Evolutionary conservation across 1,140 invertebrate genomes (phyloP).

Genomic region (Eulimnadia texana): DNA sequence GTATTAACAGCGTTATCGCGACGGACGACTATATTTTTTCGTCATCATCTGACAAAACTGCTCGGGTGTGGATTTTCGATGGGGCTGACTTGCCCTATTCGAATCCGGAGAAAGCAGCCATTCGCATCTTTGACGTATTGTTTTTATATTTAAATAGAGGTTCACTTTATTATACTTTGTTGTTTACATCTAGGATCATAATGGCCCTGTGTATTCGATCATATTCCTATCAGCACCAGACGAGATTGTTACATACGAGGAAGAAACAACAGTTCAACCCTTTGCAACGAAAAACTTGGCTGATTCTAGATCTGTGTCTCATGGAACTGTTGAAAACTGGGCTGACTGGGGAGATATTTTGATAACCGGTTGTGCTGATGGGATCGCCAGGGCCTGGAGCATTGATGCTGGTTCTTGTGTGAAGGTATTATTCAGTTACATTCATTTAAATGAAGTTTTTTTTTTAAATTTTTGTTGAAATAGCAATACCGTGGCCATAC

Average conservation of each 20-base stretch:
- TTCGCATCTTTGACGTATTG: constrained; percentile 23
- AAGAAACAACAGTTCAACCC: constrained; percentile 19
- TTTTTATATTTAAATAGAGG: too few species aligned
- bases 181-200: constrained; percentile 38
- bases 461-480: not conserved
- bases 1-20: constrained; percentile 36
- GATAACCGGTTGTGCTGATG: constrained; percentile 37
- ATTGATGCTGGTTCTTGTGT: constrained; percentile 33
- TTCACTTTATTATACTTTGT: too few species aligned
- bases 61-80: constrained; percentile 38
- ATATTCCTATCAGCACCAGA: constrained; percentile 35
- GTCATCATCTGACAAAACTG: constrained; percentile 37
- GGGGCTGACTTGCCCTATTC: constrained; percentile 14
- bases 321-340: too few species aligned
- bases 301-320: too few species aligned
- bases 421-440: constrained; percentile 23
- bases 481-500: constrained; percentile 30
- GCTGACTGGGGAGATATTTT: constrained; percentile 27
- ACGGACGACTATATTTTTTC: constrained; percentile 39
- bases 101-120: constrained; percentile 13
- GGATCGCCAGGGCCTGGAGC: constrained; percentile 34
- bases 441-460: not conserved
- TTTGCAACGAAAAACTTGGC: too few species aligned
- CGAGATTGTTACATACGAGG: constrained; percentile 23
- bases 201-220: constrained; percentile 36